Percentiles rank a stretch among this genome's conserved stretches.
phyloP scores from a whole-genome alignment of 2,888 invertebrate species.

The Slavum lentiscoides region DNA sequence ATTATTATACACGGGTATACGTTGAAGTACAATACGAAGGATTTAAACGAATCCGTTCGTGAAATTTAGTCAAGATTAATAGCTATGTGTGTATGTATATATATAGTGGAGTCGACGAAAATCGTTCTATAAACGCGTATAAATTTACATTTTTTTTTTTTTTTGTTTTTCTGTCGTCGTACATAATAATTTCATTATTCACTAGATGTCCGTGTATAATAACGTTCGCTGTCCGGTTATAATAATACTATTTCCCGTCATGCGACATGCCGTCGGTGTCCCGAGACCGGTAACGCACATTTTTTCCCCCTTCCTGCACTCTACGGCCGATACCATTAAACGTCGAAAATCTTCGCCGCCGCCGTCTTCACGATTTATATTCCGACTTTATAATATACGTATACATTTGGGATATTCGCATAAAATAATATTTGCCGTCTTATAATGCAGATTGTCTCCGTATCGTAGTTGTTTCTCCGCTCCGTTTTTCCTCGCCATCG shows the following conservation, averaged over 20 bases:
- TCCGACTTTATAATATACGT: neutral
- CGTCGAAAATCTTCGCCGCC: constrained; percentile 24
- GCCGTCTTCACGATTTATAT: constrained; percentile 29
- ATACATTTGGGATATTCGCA: constrained; percentile 15
- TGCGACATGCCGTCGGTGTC: constrained; percentile 6
- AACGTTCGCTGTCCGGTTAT: constrained; percentile 12
- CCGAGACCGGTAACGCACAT: constrained; percentile 20
- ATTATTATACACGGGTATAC: no score
- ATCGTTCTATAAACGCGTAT: neutral
- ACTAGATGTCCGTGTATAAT: neutral
- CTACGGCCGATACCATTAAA: neutral
- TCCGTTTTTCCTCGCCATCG: neutral
- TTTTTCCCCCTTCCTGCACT: neutral
- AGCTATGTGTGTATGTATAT: neutral
- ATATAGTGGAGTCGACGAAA: constrained; percentile 1
- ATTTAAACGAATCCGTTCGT: constrained; percentile 12
- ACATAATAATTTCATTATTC: constrained; percentile 45
- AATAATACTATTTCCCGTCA: neutral
- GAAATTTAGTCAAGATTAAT: constrained; percentile 40
- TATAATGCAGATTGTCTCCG: constrained; percentile 41
- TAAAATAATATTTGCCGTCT: constrained; percentile 51
- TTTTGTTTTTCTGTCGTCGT: neutral
- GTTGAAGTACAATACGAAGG: neutral
- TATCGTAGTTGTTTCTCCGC: neutral
- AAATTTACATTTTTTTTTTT: neutral